Conservation (phyloP, 37 sponge, comb jelly and placozoan genomes). For the Cladorhizidae sp. region DNA sequence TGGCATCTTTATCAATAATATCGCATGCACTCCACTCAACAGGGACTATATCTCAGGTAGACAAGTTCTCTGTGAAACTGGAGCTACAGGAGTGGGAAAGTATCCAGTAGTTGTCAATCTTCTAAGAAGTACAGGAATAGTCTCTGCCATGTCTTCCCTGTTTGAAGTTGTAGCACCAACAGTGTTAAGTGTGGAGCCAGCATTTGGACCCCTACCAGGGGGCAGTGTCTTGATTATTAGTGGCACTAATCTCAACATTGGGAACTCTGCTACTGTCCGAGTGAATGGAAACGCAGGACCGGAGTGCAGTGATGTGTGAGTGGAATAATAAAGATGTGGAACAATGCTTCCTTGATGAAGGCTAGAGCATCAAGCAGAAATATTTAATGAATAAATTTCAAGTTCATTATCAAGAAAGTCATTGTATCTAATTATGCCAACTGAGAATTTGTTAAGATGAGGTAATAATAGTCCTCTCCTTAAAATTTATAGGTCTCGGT, state of each 20-base stretch:
- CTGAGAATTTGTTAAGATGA: too few species aligned
- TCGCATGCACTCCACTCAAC: slow-evolving; percentile 20
- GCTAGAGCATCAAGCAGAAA: background rate
- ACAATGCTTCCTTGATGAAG: too few species aligned
- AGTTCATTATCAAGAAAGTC: too few species aligned
- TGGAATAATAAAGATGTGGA: too few species aligned
- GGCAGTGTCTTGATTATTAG: slow-evolving; percentile 54
- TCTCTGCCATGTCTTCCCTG: background rate
- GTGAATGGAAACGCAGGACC: slow-evolving; percentile 2
- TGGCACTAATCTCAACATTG: slow-evolving; percentile 65
- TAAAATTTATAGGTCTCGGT: background rate
- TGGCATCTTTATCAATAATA: background rate
- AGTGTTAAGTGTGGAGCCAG: slow-evolving; percentile 48
- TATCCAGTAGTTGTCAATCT: background rate
- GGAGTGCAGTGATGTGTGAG: background rate
- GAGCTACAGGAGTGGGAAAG: background rate
- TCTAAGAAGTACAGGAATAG: background rate
- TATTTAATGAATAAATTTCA: background rate
- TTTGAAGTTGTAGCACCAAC: slow-evolving; percentile 25
- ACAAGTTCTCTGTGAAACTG: slow-evolving; percentile 35
- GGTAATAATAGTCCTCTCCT: background rate
- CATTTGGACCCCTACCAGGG: slow-evolving; percentile 73
- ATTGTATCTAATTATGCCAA: background rate
- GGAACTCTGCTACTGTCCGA: slow-evolving; percentile 39
- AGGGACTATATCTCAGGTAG: slow-evolving; percentile 31